Evolutionary conservation across 2,797 vertebrate genomes (phyloP).

Genomic region (Pangasius larnaudii): DNA sequence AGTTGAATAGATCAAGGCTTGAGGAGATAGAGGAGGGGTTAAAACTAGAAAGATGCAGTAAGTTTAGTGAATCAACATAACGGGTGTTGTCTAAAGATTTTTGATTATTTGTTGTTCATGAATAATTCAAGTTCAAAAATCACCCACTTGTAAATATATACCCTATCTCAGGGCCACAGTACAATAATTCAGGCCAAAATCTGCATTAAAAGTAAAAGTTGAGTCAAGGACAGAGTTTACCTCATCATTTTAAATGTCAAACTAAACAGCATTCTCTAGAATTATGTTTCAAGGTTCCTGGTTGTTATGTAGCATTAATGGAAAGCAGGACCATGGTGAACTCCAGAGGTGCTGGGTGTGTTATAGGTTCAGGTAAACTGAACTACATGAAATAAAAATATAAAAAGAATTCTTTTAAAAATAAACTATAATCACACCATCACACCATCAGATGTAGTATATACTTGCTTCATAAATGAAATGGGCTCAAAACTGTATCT

Average conservation of each 20-base stretch:
- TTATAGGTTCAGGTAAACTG: background rate
- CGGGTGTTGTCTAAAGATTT: background rate
- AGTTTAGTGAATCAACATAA: background rate
- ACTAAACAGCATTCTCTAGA: constrained; percentile 41
- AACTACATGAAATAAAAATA: background rate
- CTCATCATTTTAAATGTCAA: constrained; percentile 54
- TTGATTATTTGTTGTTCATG: no score
- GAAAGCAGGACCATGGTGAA: constrained; percentile 34
- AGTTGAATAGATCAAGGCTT: background rate
- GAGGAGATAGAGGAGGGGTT: background rate
- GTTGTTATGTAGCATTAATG: constrained; percentile 50
- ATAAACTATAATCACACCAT: constrained; percentile 16
- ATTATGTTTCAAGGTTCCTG: constrained; percentile 40
- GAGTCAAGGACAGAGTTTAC: constrained; percentile 42
- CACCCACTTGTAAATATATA: background rate
- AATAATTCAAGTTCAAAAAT: background rate
- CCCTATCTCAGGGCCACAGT: background rate
- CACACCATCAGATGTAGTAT: constrained; percentile 2
- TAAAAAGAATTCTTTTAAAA: background rate
- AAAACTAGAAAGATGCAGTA: background rate
- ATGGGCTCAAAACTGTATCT: background rate
- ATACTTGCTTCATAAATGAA: constrained; percentile 4
- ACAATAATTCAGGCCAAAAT: background rate
- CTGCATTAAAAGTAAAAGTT: constrained; percentile 22
- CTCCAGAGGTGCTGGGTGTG: constrained; percentile 1